These are phyloP conservation scores for Acromyrmex echinatior DNA, from an alignment of 1,140 invertebrate species.

Conservation along the genomic window DNA sequence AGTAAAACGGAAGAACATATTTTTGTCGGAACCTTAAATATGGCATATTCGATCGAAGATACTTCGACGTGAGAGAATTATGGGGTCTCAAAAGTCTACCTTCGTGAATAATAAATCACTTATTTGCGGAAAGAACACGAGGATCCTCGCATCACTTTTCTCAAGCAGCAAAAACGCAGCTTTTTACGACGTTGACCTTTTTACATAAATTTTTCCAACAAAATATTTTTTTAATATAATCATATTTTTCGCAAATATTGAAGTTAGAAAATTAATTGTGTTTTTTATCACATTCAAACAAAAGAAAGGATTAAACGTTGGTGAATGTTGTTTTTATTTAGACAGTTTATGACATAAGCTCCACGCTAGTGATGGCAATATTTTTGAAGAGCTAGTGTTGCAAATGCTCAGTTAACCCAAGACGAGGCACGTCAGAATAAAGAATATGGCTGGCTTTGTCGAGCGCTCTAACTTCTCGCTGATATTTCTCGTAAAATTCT, in stretches of 20 bases:
- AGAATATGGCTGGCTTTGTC: constrained; percentile 24
- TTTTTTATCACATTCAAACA: not conserved
- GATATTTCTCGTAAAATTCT: constrained; percentile 38
- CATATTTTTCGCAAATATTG: not conserved
- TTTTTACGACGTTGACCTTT: not conserved
- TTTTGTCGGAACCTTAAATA: not conserved
- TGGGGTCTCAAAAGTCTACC: not conserved
- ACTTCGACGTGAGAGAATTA: not conserved
- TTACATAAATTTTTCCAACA: constrained; percentile 3
- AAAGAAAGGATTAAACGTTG: not conserved
- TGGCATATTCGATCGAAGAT: not conserved
- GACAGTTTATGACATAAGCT: not conserved
- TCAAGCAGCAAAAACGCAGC: not conserved
- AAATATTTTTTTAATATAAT: not conserved
- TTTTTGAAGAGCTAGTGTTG: not conserved
- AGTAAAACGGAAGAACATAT: constrained; percentile 5
- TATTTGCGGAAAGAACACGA: not conserved
- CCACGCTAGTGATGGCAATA: not conserved
- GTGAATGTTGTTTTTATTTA: not conserved
- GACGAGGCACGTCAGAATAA: constrained; percentile 18
- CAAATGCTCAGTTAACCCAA: constrained; percentile 6
- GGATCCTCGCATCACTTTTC: not conserved
- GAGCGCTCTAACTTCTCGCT: constrained; percentile 17
- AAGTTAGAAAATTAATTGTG: not conserved
- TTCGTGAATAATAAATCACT: constrained; percentile 19